These are phyloP conservation scores for Nesogale talazaci DNA, from an alignment of 2,113 vertebrate species.

Conservation along the genomic window DNA sequence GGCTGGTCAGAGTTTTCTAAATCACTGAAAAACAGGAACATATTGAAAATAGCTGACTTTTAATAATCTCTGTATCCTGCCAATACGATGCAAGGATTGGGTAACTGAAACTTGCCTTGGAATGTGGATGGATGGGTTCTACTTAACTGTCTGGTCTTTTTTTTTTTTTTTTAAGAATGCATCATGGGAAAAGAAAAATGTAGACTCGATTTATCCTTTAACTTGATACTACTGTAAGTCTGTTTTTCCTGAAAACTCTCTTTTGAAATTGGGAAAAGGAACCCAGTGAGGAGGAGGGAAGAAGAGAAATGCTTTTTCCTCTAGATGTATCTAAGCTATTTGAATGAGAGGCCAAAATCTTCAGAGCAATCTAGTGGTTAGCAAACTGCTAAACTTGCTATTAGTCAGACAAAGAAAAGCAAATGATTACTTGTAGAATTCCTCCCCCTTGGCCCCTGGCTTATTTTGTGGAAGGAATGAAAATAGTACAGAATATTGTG, in stretches of 20 bases:
- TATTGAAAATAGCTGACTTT: conserved; percentile 41
- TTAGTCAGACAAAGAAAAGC: conserved; percentile 78
- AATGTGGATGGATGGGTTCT: conserved; percentile 68
- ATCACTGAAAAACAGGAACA: conserved; percentile 34
- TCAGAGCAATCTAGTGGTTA: conserved; percentile 63
- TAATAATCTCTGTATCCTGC: conserved; percentile 48
- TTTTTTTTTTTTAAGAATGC: conserved; percentile 53
- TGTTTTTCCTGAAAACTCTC: conserved; percentile 67
- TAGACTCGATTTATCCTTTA: conserved; percentile 57
- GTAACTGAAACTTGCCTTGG: conserved; percentile 66
- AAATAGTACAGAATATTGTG: conserved; percentile 82
- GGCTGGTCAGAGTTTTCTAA: not conserved
- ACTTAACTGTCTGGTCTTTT: conserved; percentile 63
- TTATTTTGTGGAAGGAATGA: conserved; percentile 78
- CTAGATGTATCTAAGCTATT: conserved; percentile 50
- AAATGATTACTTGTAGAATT: conserved; percentile 80
- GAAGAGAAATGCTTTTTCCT: conserved; percentile 63
- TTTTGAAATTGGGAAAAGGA: conserved; percentile 62
- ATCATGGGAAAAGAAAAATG: conserved; percentile 75
- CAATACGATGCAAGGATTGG: conserved; percentile 54
- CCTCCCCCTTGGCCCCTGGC: conserved; percentile 38
- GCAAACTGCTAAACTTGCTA: conserved; percentile 72
- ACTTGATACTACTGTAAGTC: conserved; percentile 71
- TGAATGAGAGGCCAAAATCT: conserved; percentile 72
- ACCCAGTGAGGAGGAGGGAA: conserved; percentile 14